Conservation (phyloP, 2,888 invertebrate species). For the Amphipoea lucens region DNA sequence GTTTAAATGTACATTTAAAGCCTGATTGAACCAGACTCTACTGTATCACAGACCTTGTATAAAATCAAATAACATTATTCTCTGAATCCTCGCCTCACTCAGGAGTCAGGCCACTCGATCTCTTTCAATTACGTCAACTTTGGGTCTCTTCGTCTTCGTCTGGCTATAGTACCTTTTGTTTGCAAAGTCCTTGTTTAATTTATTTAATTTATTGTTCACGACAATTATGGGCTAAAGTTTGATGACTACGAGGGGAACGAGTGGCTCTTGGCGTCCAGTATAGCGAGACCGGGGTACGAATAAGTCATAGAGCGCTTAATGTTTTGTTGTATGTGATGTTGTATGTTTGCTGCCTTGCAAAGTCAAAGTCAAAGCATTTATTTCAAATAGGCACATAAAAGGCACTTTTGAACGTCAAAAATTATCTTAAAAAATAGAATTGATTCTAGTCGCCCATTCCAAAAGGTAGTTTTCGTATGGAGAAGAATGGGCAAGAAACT, state of each 20-base stretch:
- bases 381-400: too few relatives aligned
- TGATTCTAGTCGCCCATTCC: too few relatives aligned
- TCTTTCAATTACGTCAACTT: constrained; percentile 33
- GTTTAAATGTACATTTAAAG: not conserved
- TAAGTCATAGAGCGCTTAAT: constrained; percentile 13
- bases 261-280: constrained; percentile 31
- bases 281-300: not conserved
- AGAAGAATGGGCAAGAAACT: too few relatives aligned
- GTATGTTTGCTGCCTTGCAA: not conserved
- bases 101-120: constrained; percentile 16
- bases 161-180: constrained; percentile 34
- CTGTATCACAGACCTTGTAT: not conserved
- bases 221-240: constrained; percentile 63
- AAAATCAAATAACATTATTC: not conserved
- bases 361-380: too few relatives aligned
- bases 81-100: not conserved
- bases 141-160: constrained; percentile 23
- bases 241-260: constrained; percentile 42
- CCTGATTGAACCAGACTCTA: not conserved
- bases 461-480: too few relatives aligned
- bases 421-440: too few relatives aligned
- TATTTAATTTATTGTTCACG: constrained; percentile 64
- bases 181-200: constrained; percentile 57
- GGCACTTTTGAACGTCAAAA: too few relatives aligned
- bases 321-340: not conserved